A percentile compares a stretch with the other conserved stretches of the same genome.
These are phyloP conservation scores for Bubalus kerabau DNA, from an alignment of 2,113 vertebrate genomes.

Conservation along the genomic window DNA sequence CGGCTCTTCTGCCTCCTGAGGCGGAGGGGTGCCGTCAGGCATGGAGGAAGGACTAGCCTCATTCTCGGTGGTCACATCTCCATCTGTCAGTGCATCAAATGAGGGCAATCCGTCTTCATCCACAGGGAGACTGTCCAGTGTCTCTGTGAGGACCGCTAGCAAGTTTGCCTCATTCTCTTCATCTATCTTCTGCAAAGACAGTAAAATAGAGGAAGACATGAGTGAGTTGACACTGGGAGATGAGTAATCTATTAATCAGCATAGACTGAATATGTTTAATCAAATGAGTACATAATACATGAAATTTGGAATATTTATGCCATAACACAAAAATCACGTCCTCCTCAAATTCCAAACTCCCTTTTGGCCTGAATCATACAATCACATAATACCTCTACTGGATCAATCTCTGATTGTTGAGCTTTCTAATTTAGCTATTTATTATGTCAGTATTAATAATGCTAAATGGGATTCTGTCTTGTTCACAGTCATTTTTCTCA, in stretches of 20 bases:
- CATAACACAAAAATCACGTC: not conserved
- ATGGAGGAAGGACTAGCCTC: constrained; percentile 93
- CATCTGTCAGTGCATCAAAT: constrained; percentile 98
- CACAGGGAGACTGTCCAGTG: constrained; percentile 98
- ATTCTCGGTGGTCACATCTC: constrained; percentile 97
- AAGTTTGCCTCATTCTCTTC: constrained; percentile 99
- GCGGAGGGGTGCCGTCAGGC: constrained; percentile 91
- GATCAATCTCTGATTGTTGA: not conserved
- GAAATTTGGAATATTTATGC: not conserved
- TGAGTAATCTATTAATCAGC: not conserved
- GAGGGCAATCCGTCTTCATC: constrained; percentile 99
- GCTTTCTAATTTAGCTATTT: not conserved
- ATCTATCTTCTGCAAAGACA: constrained; percentile 94
- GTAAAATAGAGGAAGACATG: constrained; percentile 15
- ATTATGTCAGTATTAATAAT: not conserved
- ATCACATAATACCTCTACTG: not conserved
- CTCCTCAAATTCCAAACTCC: not conserved
- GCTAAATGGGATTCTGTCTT: not conserved
- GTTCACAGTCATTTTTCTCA: not conserved
- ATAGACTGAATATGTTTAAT: not conserved
- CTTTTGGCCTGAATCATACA: not conserved
- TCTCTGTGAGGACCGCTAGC: constrained; percentile 98
- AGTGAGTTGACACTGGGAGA: not conserved
- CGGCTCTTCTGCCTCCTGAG: constrained; percentile 96
- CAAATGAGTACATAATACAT: not conserved